phyloP scores from a whole-genome alignment of 2,797 vertebrate species.

The Poecilia wingei region DNA sequence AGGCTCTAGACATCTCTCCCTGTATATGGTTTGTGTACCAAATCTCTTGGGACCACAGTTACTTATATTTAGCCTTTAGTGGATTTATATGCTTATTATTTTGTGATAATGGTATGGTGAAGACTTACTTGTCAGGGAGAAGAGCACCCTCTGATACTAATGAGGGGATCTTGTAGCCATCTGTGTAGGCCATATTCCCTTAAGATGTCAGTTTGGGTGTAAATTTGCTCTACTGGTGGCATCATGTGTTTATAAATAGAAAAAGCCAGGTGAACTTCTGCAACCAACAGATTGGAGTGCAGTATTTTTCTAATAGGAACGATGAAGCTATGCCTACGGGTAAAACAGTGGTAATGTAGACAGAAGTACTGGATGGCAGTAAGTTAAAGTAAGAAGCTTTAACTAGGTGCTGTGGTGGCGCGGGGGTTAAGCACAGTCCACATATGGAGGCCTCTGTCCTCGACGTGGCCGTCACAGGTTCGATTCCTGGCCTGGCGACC shows the following conservation, averaged over 20 bases:
- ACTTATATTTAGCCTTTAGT: conserved; percentile 69
- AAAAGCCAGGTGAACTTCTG: conserved; percentile 52
- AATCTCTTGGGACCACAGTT: conserved; percentile 45
- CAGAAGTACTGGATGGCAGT: background rate
- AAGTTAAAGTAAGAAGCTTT: background rate
- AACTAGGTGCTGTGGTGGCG: background rate
- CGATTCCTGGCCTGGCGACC: too few species aligned
- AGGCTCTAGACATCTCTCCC: conserved; percentile 46
- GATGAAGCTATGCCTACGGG: background rate
- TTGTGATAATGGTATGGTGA: conserved; percentile 55
- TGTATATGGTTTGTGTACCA: conserved; percentile 22
- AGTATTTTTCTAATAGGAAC: conserved; percentile 35
- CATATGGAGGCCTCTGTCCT: too few species aligned
- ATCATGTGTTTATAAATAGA: conserved; percentile 63
- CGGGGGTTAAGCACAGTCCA: too few species aligned
- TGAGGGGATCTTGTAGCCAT: conserved; percentile 72
- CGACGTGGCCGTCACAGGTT: too few species aligned
- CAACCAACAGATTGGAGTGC: conserved; percentile 27
- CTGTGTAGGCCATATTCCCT: conserved; percentile 58
- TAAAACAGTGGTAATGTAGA: background rate
- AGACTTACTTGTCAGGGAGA: conserved; percentile 67
- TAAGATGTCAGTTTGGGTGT: conserved; percentile 60
- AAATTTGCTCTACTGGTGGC: conserved; percentile 48
- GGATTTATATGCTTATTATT: conserved; percentile 77
- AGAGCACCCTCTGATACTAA: conserved; percentile 71